Evolutionary conservation across 1,140 invertebrate species (phyloP).

Genomic region (Oreohelix idahoensis): DNA sequence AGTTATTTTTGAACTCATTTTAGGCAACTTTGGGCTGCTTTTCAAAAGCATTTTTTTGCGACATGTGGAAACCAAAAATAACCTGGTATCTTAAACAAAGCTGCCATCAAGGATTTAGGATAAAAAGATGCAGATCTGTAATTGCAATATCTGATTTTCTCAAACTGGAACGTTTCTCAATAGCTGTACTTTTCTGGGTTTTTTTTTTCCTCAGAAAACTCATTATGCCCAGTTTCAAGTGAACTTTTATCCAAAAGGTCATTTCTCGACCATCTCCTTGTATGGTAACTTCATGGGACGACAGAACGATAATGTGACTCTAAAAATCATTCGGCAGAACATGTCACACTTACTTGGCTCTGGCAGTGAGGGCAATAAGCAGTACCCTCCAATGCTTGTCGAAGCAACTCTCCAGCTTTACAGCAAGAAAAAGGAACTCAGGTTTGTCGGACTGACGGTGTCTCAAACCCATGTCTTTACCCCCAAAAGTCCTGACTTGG

Average conservation of each 20-base stretch:
- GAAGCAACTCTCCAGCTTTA: conserved; percentile 61
- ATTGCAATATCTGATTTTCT: no score
- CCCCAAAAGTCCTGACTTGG: conserved; percentile 43
- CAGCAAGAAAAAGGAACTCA: conserved; percentile 58
- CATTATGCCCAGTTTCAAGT: conserved; percentile 52
- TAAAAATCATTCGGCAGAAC: conserved; percentile 51
- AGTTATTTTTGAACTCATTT: no score
- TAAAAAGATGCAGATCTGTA: no score
- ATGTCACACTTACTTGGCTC: not conserved
- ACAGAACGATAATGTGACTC: conserved; percentile 58
- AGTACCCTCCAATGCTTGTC: conserved; percentile 46
- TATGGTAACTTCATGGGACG: conserved; percentile 61
- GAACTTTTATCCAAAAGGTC: conserved; percentile 63
- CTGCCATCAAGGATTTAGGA: no score
- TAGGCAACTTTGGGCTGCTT: no score
- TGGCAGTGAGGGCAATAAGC: not conserved
- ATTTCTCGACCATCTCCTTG: conserved; percentile 59
- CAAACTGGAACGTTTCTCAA: no score
- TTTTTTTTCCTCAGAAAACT: not conserved
- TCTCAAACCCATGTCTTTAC: conserved; percentile 51
- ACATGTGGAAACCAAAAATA: no score
- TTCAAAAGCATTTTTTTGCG: no score
- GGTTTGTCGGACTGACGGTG: conserved; percentile 58
- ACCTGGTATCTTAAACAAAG: no score
- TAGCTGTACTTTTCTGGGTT: no score